These are phyloP conservation scores for Lycia hirtaria DNA, from an alignment of 2,888 invertebrate genomes.

Conservation along the genomic window DNA sequence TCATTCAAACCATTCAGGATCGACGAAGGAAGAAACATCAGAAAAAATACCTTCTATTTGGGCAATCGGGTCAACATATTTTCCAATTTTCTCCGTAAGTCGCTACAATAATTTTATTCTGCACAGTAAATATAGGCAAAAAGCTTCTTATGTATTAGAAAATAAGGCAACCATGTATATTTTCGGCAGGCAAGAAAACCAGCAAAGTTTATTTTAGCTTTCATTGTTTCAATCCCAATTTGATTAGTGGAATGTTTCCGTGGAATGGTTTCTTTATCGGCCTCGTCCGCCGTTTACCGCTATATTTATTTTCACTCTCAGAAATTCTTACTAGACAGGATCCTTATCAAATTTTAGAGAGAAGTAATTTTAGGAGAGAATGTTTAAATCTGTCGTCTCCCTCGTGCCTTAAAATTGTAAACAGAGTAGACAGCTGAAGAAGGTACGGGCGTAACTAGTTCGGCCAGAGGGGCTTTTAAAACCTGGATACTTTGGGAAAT, in stretches of 20 bases:
- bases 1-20: no score
- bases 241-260: slow-evolving; percentile 2
- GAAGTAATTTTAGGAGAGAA: slow-evolving; percentile 7
- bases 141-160: background rate
- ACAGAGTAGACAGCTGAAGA: slow-evolving; percentile 25
- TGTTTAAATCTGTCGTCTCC: background rate
- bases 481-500: slow-evolving; percentile 30
- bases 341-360: slow-evolving; percentile 1
- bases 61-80: no score
- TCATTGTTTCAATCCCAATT: slow-evolving; percentile 13
- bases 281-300: background rate
- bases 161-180: slow-evolving; percentile 1
- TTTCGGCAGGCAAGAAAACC: background rate
- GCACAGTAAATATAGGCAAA: background rate
- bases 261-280: background rate
- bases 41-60: no score
- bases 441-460: slow-evolving; percentile 21
- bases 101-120: background rate
- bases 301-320: background rate
- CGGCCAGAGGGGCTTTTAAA: slow-evolving; percentile 9
- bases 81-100: no score
- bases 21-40: no score
- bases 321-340: background rate
- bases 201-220: background rate
- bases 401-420: slow-evolving; percentile 1